Conservation (phyloP, 64 coral and sea anemone genomes). For the Dendronephthya gigantea region DNA sequence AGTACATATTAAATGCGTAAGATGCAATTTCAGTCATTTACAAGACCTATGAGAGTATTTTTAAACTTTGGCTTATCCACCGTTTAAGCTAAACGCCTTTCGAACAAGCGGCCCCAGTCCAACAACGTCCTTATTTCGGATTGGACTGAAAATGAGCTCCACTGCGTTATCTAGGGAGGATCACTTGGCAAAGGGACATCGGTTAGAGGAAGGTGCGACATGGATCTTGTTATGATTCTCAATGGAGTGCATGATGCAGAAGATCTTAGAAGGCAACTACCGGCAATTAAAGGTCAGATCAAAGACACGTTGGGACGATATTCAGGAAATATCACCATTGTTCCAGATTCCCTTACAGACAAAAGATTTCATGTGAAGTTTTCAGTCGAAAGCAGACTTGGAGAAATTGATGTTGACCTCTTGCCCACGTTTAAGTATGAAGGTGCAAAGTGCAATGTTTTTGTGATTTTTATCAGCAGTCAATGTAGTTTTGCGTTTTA, state of each 20-base stretch:
- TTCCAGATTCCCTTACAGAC: background rate
- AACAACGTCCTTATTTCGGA: too few species aligned
- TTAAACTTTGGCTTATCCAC: too few species aligned
- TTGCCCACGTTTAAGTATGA: background rate
- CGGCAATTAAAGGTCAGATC: background rate
- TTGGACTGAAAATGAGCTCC: too few species aligned
- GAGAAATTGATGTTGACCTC: background rate
- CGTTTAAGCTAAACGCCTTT: too few species aligned
- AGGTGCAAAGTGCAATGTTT: background rate
- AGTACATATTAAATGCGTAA: too few species aligned
- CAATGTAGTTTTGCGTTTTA: background rate
- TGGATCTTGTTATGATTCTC: conserved; percentile 37
- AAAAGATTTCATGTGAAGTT: background rate
- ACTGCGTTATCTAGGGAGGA: conserved; percentile 20
- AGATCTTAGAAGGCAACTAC: background rate
- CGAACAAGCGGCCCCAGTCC: too few species aligned
- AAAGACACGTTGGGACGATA: background rate
- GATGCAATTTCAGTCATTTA: too few species aligned
- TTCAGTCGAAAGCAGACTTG: background rate
- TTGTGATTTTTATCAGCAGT: background rate
- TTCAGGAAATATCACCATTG: background rate
- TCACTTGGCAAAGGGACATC: conserved; percentile 48
- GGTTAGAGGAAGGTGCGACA: conserved; percentile 31
- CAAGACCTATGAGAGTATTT: too few species aligned
- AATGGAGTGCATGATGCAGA: background rate